Evolutionary conservation across 2,888 invertebrate genomes (phyloP).

Genomic region (Drosophila leonis): DNA sequence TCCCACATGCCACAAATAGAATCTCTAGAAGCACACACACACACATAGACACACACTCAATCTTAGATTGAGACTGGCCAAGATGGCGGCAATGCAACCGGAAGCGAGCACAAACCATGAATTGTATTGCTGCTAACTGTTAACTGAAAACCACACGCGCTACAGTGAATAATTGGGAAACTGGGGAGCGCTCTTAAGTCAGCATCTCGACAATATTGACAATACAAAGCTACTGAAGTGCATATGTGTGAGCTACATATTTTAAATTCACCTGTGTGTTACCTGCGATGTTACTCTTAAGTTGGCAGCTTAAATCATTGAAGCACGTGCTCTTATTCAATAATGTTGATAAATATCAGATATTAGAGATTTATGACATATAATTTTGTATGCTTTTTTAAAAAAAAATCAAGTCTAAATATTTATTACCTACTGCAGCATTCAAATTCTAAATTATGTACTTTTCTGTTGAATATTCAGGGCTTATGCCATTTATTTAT

Average conservation of each 20-base stretch:
- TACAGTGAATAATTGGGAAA: slow-evolving; percentile 28
- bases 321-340: neutral
- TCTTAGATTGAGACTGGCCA: slow-evolving; percentile 44
- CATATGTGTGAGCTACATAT: neutral
- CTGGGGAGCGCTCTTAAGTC: slow-evolving; percentile 20
- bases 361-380: neutral
- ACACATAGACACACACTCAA: slow-evolving; percentile 24
- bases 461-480: too few species aligned
- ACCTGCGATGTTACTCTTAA: neutral
- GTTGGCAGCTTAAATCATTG: neutral
- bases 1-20: slow-evolving; percentile 64
- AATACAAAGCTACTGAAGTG: slow-evolving; percentile 11
- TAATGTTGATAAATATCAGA: neutral
- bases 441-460: too few species aligned
- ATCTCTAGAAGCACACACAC: slow-evolving; percentile 27
- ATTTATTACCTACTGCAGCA: too few species aligned
- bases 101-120: slow-evolving; percentile 36
- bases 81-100: slow-evolving; percentile 43
- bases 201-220: slow-evolving; percentile 28
- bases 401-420: too few species aligned
- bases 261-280: neutral
- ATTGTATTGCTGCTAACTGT: slow-evolving; percentile 18
- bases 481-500: too few species aligned
- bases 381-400: too few species aligned
- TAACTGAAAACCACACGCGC: slow-evolving; percentile 33